A percentile compares a stretch with the other conserved stretches of the same genome.
Evolutionary conservation across 2,797 vertebrate species (phyloP).

Genomic region (Amblyraja radiata): DNA sequence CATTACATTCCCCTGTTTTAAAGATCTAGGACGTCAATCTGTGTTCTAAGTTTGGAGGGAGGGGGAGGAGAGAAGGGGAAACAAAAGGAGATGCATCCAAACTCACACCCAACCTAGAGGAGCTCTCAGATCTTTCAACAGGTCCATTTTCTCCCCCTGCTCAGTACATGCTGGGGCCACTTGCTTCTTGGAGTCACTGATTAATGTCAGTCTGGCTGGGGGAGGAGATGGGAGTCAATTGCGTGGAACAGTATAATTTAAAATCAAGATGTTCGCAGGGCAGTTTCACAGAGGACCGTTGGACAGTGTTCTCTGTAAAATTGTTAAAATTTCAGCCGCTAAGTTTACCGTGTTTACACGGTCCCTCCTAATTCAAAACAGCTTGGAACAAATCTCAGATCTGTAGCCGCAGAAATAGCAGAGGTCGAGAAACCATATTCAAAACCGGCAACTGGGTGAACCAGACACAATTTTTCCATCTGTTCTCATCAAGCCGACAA

Average conservation of each 20-base stretch:
- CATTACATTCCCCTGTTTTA: too few relatives aligned
- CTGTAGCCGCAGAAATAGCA: neutral
- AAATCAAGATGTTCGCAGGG: neutral
- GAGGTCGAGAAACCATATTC: neutral
- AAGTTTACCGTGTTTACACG: neutral
- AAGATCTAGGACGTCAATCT: too few relatives aligned
- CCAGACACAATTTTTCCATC: neutral
- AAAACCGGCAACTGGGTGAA: neutral
- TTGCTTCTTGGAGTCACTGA: neutral
- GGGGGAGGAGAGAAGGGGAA: too few relatives aligned
- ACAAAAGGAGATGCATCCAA: neutral
- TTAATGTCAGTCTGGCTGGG: neutral
- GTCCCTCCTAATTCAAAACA: conserved; percentile 10
- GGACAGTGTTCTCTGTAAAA: neutral
- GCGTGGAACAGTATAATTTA: neutral
- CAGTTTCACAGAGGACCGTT: neutral
- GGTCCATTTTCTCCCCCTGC: neutral
- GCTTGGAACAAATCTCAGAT: conserved; percentile 3
- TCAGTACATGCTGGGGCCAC: neutral
- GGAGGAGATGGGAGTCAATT: neutral
- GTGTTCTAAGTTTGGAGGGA: too few relatives aligned
- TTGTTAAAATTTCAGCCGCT: neutral
- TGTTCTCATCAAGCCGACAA: neutral
- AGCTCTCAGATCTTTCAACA: neutral
- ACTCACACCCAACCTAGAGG: too few relatives aligned